Conservation (phyloP, 64 coral and sea anemone species). For the Pocillopora verrucosa region DNA sequence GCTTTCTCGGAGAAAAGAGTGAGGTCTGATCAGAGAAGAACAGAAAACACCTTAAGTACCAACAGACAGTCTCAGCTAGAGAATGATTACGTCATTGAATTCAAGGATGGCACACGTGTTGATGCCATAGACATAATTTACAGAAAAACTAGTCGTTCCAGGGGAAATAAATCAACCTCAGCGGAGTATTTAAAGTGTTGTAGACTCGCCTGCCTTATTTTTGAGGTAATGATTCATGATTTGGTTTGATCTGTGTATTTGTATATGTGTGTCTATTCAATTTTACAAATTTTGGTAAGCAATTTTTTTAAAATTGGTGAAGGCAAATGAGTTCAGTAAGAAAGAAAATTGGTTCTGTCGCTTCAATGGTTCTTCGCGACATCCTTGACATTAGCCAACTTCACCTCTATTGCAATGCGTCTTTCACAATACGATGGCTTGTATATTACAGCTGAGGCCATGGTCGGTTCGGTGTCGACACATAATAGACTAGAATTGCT, state of each 20-base stretch:
- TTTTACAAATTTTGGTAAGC: neutral
- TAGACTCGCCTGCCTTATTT: neutral
- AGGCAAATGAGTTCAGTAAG: too few relatives aligned
- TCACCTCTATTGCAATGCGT: too few relatives aligned
- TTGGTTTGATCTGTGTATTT: neutral
- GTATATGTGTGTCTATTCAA: too few relatives aligned
- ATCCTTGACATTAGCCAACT: too few relatives aligned
- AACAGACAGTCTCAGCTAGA: conserved; percentile 18
- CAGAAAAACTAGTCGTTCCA: neutral
- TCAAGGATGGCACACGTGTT: neutral
- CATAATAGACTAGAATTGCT: too few relatives aligned
- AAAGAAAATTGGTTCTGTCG: too few relatives aligned
- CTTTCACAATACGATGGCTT: too few relatives aligned
- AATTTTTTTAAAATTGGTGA: too few relatives aligned
- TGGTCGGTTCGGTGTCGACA: too few relatives aligned
- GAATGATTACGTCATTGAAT: neutral
- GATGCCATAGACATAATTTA: conserved; percentile 10
- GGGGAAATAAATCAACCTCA: neutral
- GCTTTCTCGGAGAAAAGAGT: neutral
- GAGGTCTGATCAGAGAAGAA: neutral
- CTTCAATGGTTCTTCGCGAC: too few relatives aligned
- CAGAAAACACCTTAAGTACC: neutral
- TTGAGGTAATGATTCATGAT: neutral
- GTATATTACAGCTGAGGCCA: too few relatives aligned
- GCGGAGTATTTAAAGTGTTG: neutral